phyloP scores from a whole-genome alignment of 2,113 vertebrate species.

The Cheirogaleus medius region DNA sequence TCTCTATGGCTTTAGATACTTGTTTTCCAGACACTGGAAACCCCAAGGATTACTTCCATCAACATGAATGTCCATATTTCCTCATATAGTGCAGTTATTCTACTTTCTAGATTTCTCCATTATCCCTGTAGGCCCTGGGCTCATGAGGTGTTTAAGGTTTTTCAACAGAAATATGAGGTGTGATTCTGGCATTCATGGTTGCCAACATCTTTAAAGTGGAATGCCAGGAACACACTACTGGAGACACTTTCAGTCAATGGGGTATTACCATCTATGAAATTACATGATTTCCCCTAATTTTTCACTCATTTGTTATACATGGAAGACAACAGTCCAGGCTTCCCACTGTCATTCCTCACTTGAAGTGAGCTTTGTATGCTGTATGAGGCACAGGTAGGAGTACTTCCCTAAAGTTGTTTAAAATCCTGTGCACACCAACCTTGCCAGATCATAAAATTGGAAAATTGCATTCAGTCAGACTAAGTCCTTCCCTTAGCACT shows the following conservation, averaged over 20 bases:
- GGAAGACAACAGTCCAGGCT: not conserved
- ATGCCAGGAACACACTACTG: slow-evolving; percentile 2
- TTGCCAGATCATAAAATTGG: slow-evolving; percentile 45
- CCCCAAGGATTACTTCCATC: not conserved
- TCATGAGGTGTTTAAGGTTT: not conserved
- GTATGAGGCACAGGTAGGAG: not conserved
- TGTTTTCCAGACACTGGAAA: not conserved
- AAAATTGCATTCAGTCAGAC: not conserved
- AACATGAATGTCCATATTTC: not conserved
- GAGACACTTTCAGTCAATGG: not conserved
- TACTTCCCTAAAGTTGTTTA: slow-evolving; percentile 29
- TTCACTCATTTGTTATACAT: not conserved
- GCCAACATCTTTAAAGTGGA: slow-evolving; percentile 55
- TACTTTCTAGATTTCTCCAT: not conserved
- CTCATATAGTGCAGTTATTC: not conserved
- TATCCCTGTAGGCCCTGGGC: not conserved
- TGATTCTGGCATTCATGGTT: slow-evolving; percentile 6
- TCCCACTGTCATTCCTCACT: not conserved
- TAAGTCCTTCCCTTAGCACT: slow-evolving; percentile 45
- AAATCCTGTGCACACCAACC: not conserved
- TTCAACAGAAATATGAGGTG: slow-evolving; percentile 57
- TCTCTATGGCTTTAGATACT: not conserved
- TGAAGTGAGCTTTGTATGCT: not conserved
- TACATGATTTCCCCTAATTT: not conserved
- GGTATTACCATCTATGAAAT: not conserved